A percentile compares a stretch with the other conserved stretches of the same genome.
Evolutionary conservation across 2,113 vertebrate species (phyloP).

Genomic region (Struthidea cinerea): DNA sequence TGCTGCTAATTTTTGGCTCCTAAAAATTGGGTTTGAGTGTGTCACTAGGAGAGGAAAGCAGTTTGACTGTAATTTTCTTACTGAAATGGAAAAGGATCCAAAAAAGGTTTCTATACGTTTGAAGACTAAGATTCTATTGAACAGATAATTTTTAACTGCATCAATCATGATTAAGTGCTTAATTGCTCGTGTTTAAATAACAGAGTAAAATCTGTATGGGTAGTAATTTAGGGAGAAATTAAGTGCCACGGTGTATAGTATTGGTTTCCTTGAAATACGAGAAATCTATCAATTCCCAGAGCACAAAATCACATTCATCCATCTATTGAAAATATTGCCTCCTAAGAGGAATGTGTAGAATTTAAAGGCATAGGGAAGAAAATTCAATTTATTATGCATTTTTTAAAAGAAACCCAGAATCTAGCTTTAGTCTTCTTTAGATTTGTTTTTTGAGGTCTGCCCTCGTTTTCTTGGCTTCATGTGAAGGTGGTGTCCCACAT

Average conservation of each 20-base stretch:
- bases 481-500: neutral
- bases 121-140: neutral
- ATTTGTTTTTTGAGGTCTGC: neutral
- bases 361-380: neutral
- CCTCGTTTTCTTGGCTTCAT: neutral
- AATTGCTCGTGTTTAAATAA: slow-evolving; percentile 19
- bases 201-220: neutral
- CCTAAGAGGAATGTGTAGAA: neutral
- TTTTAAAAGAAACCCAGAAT: neutral
- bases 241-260: neutral
- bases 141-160: neutral
- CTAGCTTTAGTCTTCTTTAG: neutral
- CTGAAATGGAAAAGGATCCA: neutral
- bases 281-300: neutral
- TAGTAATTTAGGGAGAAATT: neutral
- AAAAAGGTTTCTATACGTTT: neutral
- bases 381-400: neutral
- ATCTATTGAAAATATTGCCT: neutral
- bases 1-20: neutral
- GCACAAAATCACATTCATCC: neutral
- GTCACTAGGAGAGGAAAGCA: neutral
- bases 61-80: neutral
- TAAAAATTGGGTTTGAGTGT: neutral
- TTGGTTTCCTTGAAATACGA: neutral
- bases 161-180: neutral